Conservation (phyloP, 2,797 vertebrate genomes). For the Chaunax sp. region DNA sequence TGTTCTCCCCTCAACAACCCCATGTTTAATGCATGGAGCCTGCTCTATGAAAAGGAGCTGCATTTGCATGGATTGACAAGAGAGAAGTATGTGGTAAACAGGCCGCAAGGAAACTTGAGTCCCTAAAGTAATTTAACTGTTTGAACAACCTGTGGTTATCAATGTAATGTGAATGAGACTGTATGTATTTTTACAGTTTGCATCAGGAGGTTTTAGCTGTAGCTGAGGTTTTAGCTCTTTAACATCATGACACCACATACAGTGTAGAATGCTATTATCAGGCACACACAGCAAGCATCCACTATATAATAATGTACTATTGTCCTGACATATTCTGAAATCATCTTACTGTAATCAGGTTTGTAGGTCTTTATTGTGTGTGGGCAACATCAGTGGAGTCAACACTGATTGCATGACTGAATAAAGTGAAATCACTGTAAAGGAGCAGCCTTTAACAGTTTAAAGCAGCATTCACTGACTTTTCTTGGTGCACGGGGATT, state of each 20-base stretch:
- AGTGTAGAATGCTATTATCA: neutral
- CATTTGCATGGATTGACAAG: slow-evolving; percentile 35
- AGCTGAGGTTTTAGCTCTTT: too few species aligned
- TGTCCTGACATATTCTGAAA: neutral
- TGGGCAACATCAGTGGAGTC: slow-evolving; percentile 4
- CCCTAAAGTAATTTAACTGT: slow-evolving; percentile 27
- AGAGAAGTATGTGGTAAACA: slow-evolving; percentile 39
- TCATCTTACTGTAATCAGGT: slow-evolving; percentile 2
- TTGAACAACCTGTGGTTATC: slow-evolving; percentile 15
- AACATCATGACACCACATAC: neutral
- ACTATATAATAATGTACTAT: neutral
- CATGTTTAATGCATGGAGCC: slow-evolving; percentile 69
- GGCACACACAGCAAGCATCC: neutral
- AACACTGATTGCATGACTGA: slow-evolving; percentile 17
- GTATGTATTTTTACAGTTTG: slow-evolving; percentile 19
- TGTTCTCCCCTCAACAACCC: slow-evolving; percentile 7
- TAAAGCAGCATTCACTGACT: too few species aligned
- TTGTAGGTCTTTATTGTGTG: slow-evolving; percentile 1
- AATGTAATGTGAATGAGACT: neutral
- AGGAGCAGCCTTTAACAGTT: neutral
- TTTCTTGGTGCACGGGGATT: too few species aligned
- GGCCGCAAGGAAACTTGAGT: slow-evolving; percentile 28
- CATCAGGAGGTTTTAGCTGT: slow-evolving; percentile 7
- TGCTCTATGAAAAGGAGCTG: slow-evolving; percentile 16
- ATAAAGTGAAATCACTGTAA: slow-evolving; percentile 6